Conservation (phyloP, 2,888 invertebrate species). For the Cynaeus angustus region DNA sequence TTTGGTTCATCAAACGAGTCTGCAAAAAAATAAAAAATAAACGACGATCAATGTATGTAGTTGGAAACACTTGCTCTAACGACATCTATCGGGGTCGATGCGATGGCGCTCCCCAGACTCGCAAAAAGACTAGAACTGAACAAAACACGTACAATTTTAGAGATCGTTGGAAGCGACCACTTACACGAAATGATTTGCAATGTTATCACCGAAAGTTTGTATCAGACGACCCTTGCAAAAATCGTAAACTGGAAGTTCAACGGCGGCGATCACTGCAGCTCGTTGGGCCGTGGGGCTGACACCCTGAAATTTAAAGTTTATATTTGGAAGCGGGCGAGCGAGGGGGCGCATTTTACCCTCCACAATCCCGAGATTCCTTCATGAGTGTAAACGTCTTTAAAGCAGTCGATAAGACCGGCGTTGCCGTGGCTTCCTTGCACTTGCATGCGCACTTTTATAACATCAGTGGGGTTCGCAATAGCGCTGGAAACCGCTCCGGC, state of each 20-base stretch:
- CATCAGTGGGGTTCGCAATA: slow-evolving; percentile 97
- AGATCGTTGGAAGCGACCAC: no score
- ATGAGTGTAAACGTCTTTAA: slow-evolving; percentile 85
- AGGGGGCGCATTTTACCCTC: slow-evolving; percentile 75
- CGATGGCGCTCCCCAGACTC: slow-evolving; percentile 93
- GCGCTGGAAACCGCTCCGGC: slow-evolving; percentile 94
- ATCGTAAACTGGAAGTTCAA: slow-evolving; percentile 95
- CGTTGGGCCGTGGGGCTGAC: slow-evolving; percentile 94
- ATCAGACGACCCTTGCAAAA: slow-evolving; percentile 86
- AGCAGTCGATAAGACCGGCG: slow-evolving; percentile 82
- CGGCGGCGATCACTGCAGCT: slow-evolving; percentile 94
- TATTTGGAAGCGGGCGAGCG: neutral
- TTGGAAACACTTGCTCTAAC: slow-evolving; percentile 90
- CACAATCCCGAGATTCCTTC: slow-evolving; percentile 92
- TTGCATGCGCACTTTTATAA: slow-evolving; percentile 97
- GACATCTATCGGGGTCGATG: slow-evolving; percentile 96
- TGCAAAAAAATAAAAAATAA: slow-evolving; percentile 70
- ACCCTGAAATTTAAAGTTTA: slow-evolving; percentile 75
- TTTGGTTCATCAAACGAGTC: slow-evolving; percentile 97
- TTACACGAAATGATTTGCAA: slow-evolving; percentile 91
- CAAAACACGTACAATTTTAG: no score
- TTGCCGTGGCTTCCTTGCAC: slow-evolving; percentile 75
- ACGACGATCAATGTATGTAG: no score
- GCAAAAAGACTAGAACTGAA: slow-evolving; percentile 91
- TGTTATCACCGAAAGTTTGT: slow-evolving; percentile 83